These are phyloP conservation scores for Phaetusa simplex DNA, from an alignment of 2,113 vertebrate genomes.

Conservation along the genomic window DNA sequence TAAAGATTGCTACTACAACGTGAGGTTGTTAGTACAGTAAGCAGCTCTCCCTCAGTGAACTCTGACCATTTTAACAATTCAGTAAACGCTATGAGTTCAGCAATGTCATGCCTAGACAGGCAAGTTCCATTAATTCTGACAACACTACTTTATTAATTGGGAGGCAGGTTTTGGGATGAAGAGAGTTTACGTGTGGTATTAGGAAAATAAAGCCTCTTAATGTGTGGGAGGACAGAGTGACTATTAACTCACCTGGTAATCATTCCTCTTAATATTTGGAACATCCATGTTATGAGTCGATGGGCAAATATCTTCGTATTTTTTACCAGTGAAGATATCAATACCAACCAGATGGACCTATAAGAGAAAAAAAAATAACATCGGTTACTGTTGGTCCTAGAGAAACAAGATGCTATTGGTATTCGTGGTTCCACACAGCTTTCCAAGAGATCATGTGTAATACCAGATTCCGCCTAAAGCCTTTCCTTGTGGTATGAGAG, in stretches of 20 bases:
- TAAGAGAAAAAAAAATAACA: not conserved
- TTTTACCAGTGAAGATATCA: slow-evolving; percentile 98
- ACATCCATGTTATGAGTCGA: slow-evolving; percentile 99
- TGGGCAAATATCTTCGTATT: slow-evolving; percentile 98
- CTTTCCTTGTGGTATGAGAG: not conserved
- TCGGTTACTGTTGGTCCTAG: not conserved
- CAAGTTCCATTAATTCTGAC: not conserved
- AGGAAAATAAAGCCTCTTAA: not conserved
- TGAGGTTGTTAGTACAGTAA: not conserved
- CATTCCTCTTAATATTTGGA: slow-evolving; percentile 94
- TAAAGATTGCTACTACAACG: not conserved
- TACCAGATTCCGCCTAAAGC: not conserved
- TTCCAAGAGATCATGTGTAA: not conserved
- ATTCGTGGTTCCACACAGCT: not conserved
- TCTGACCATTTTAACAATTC: not conserved
- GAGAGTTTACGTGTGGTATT: not conserved
- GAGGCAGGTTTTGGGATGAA: not conserved
- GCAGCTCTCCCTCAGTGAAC: not conserved
- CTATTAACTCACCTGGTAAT: slow-evolving; percentile 86
- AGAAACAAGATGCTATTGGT: not conserved
- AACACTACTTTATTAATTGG: not conserved
- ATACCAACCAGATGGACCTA: slow-evolving; percentile 98
- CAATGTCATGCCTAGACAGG: not conserved
- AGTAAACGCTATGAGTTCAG: not conserved
- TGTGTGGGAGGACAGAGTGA: not conserved